phyloP scores from a whole-genome alignment of 2,797 vertebrate genomes.

The Myotis planiceps region DNA sequence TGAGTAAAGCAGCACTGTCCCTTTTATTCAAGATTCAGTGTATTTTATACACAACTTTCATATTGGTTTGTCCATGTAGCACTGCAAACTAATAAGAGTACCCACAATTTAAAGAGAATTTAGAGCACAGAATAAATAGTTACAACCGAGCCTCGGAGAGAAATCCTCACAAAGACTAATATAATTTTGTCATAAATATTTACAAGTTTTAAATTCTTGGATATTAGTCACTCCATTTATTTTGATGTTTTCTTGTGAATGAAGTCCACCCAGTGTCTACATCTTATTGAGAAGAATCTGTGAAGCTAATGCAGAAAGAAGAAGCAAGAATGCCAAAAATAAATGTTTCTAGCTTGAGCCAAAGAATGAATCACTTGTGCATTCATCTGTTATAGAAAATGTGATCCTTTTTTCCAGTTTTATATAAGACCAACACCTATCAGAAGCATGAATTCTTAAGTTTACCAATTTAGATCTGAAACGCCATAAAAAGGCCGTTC shows the following conservation, averaged over 20 bases:
- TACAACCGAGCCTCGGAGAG: not conserved
- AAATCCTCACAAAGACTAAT: not conserved
- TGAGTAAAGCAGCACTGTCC: not conserved
- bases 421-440: constrained; percentile 63
- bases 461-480: constrained; percentile 52
- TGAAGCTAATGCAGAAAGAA: constrained; percentile 59
- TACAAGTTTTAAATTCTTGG: constrained; percentile 66
- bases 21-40: not conserved
- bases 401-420: constrained; percentile 52
- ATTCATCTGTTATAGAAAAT: constrained; percentile 65
- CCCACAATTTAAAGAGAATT: not conserved
- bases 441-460: constrained; percentile 54
- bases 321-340: constrained; percentile 57
- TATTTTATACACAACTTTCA: constrained; percentile 5
- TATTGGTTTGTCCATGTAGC: not conserved
- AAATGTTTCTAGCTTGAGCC: constrained; percentile 62
- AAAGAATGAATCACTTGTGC: constrained; percentile 71
- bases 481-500: constrained; percentile 35
- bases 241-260: constrained; percentile 57
- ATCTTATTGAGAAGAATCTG: constrained; percentile 61
- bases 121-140: not conserved
- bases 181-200: constrained; percentile 76
- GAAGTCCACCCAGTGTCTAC: constrained; percentile 44
- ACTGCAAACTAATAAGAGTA: not conserved
- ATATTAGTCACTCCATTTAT: constrained; percentile 47